Evolutionary conservation across 2,797 vertebrate genomes (phyloP).

Genomic region (Lycodopsis pacificus): DNA sequence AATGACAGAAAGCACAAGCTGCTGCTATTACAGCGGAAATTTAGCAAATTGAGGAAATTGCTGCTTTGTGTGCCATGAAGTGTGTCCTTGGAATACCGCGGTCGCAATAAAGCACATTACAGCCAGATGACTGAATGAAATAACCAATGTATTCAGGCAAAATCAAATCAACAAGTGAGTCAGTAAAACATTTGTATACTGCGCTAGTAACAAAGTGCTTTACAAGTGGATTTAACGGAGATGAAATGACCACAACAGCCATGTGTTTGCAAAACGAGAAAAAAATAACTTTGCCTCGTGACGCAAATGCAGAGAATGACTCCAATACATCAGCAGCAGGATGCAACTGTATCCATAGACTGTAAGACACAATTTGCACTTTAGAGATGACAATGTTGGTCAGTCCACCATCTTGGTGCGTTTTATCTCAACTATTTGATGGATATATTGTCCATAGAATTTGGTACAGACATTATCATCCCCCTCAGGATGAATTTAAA

Average conservation of each 20-base stretch:
- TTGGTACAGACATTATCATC: neutral
- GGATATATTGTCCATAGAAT: neutral
- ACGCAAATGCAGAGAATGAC: slow-evolving; percentile 15
- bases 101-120: slow-evolving; percentile 25
- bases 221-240: slow-evolving; percentile 2
- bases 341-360: neutral
- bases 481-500: neutral
- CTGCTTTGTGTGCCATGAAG: slow-evolving; percentile 28
- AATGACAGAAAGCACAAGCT: neutral
- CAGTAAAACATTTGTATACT: neutral
- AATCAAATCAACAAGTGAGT: slow-evolving; percentile 5
- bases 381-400: neutral
- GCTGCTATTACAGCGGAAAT: slow-evolving; percentile 15
- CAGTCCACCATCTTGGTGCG: neutral
- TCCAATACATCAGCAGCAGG: neutral
- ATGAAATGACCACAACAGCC: neutral
- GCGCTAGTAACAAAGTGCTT: neutral
- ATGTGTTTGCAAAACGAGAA: neutral
- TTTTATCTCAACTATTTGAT: neutral
- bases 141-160: slow-evolving; percentile 1
- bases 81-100: slow-evolving; percentile 21
- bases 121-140: slow-evolving; percentile 41
- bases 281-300: neutral
- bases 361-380: neutral
- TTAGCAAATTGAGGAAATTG: slow-evolving; percentile 4